Conservation (phyloP, 2,888 invertebrate genomes). For the Sericinus montela region DNA sequence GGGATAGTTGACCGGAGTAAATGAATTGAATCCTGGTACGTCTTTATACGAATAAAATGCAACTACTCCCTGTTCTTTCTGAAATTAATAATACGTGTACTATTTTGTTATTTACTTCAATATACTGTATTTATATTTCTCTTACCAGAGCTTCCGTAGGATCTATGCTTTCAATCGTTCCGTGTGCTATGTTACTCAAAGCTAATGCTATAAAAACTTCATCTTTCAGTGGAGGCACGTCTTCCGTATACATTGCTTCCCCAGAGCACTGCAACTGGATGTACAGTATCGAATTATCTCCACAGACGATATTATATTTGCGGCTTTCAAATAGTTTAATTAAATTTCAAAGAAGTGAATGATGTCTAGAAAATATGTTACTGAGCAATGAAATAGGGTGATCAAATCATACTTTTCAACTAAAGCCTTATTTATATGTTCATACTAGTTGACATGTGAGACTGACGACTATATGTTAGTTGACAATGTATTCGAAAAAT, state of each 20-base stretch:
- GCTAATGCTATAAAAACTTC: constrained; percentile 84
- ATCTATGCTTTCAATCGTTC: constrained; percentile 79
- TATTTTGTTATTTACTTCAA: too few relatives aligned
- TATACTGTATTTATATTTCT: background rate
- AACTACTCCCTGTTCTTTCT: constrained; percentile 71
- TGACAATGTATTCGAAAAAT: too few relatives aligned
- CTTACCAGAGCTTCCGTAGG: constrained; percentile 80
- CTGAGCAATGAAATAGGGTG: too few relatives aligned
- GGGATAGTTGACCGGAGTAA: constrained; percentile 42
- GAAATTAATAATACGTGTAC: background rate
- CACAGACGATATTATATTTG: too few relatives aligned
- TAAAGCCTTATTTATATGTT: too few relatives aligned
- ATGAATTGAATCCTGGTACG: constrained; percentile 83
- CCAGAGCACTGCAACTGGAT: constrained; percentile 79
- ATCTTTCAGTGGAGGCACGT: constrained; percentile 76
- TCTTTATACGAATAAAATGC: constrained; percentile 81
- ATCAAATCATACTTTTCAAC: too few relatives aligned
- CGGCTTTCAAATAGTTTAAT: too few relatives aligned
- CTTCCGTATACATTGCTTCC: constrained; percentile 83
- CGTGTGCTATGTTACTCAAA: constrained; percentile 73
- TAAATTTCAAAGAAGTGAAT: too few relatives aligned
- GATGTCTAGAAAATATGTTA: too few relatives aligned
- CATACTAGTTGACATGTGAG: too few relatives aligned
- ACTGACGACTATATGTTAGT: too few relatives aligned
- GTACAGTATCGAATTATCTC: background rate